Percentiles rank a stretch among this genome's conserved stretches.
Evolutionary conservation across 2,797 vertebrate species (phyloP).

Genomic region (Diplodus sargus): DNA sequence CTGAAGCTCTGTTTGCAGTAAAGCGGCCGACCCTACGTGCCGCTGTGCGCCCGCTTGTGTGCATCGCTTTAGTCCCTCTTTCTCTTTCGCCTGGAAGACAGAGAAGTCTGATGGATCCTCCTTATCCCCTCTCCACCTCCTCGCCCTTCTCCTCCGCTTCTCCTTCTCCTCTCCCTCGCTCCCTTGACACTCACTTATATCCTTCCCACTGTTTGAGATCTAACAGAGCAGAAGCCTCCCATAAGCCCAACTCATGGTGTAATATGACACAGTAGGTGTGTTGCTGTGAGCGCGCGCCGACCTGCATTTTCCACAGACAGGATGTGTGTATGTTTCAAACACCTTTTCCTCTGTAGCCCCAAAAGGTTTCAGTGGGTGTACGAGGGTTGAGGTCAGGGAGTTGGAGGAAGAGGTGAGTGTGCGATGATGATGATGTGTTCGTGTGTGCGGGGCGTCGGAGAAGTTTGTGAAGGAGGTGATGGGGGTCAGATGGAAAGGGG

Average conservation of each 20-base stretch:
- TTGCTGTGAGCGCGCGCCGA: slow-evolving; percentile 40
- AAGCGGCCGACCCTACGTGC: not conserved
- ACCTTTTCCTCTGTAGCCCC: slow-evolving; percentile 72
- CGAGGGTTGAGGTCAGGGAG: slow-evolving; percentile 65
- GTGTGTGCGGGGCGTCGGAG: slow-evolving; percentile 41
- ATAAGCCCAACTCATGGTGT: slow-evolving; percentile 61
- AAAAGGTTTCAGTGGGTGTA: slow-evolving; percentile 56
- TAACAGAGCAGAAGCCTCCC: slow-evolving; percentile 61
- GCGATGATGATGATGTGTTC: slow-evolving; percentile 23
- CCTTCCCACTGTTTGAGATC: slow-evolving; percentile 67
- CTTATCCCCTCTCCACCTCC: slow-evolving; percentile 50
- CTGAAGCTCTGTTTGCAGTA: slow-evolving; percentile 19
- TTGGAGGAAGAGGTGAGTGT: slow-evolving; percentile 47
- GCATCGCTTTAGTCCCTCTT: slow-evolving; percentile 20
- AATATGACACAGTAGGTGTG: slow-evolving; percentile 71
- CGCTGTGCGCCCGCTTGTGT: slow-evolving; percentile 23
- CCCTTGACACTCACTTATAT: slow-evolving; percentile 63
- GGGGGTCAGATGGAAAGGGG: slow-evolving; percentile 51
- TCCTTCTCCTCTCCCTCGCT: slow-evolving; percentile 33
- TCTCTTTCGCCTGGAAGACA: slow-evolving; percentile 26
- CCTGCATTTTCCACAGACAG: slow-evolving; percentile 60
- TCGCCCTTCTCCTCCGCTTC: slow-evolving; percentile 38
- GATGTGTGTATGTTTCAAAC: slow-evolving; percentile 76
- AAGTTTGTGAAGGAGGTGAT: slow-evolving; percentile 40
- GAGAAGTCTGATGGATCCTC: slow-evolving; percentile 46